phyloP scores from a whole-genome alignment of 2,113 vertebrate species.

The Emydura subglobosa region DNA sequence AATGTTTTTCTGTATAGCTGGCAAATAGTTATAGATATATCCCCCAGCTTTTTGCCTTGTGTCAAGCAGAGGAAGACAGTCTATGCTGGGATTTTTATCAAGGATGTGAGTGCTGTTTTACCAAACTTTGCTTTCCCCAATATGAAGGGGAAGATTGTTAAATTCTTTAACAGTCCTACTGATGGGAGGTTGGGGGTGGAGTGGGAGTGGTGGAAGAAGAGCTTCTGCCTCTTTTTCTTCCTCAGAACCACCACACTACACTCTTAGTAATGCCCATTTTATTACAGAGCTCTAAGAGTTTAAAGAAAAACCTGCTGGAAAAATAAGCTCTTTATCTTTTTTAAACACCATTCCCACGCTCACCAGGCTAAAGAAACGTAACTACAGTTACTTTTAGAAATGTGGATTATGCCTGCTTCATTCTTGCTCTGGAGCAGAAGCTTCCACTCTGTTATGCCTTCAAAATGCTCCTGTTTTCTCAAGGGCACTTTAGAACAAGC shows the following conservation, averaged over 20 bases:
- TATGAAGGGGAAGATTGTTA: neutral
- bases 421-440: neutral
- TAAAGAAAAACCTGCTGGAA: rapidly evolving
- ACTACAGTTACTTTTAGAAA: neutral
- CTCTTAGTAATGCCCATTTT: neutral
- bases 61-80: neutral
- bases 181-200: no score
- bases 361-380: neutral
- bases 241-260: neutral
- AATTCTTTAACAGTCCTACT: no score
- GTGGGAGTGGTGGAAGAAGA: neutral
- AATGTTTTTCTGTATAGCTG: neutral
- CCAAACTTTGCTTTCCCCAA: slow-evolving; percentile 22
- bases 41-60: neutral
- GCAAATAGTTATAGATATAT: neutral
- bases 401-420: neutral
- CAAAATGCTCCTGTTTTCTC: neutral
- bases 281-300: neutral
- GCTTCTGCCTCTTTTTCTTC: neutral
- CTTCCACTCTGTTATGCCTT: neutral
- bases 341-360: neutral
- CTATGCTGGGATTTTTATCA: neutral
- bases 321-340: neutral
- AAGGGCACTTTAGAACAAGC: slow-evolving; percentile 6
- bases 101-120: neutral